Percentiles rank a stretch among this genome's conserved stretches.
These are phyloP conservation scores for Myiozetetes cayanensis DNA, from an alignment of 2,113 vertebrate genomes.

Conservation along the genomic window DNA sequence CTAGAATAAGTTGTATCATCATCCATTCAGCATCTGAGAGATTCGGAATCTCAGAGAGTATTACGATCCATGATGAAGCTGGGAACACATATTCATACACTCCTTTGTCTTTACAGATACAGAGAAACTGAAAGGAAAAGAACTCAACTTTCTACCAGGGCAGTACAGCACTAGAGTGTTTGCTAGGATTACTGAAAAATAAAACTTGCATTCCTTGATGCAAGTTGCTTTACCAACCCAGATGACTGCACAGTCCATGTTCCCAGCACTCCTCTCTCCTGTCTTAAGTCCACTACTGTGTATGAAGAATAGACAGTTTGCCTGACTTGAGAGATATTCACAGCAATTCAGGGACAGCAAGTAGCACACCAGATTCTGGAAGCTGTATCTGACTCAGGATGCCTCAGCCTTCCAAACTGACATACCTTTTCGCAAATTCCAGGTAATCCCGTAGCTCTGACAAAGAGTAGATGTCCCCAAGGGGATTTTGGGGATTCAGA, in stretches of 20 bases:
- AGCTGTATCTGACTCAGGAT: not conserved
- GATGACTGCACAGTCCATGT: not conserved
- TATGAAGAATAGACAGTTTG: not conserved
- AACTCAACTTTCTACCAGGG: not conserved
- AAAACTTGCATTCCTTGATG: not conserved
- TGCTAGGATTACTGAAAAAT: not conserved
- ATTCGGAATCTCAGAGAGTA: not conserved
- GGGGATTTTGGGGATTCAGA: conserved; percentile 94
- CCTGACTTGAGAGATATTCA: not conserved
- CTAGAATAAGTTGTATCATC: not conserved
- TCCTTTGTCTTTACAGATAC: not conserved
- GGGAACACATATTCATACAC: not conserved
- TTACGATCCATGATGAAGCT: not conserved
- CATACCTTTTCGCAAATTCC: conserved; percentile 93
- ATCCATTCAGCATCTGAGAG: not conserved
- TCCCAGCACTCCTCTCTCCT: not conserved
- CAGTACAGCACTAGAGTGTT: not conserved
- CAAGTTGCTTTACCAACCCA: not conserved
- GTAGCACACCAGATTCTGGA: not conserved
- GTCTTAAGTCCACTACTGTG: not conserved
- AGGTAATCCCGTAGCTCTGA: conserved; percentile 86
- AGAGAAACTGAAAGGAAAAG: not conserved
- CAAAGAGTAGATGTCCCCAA: conserved; percentile 88
- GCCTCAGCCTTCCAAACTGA: not conserved
- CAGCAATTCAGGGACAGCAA: not conserved